Evolutionary conservation across 1,140 invertebrate genomes (phyloP), one percentile per base, ranked within the genome.

Genomic region (Pararge aegeria): DNA sequence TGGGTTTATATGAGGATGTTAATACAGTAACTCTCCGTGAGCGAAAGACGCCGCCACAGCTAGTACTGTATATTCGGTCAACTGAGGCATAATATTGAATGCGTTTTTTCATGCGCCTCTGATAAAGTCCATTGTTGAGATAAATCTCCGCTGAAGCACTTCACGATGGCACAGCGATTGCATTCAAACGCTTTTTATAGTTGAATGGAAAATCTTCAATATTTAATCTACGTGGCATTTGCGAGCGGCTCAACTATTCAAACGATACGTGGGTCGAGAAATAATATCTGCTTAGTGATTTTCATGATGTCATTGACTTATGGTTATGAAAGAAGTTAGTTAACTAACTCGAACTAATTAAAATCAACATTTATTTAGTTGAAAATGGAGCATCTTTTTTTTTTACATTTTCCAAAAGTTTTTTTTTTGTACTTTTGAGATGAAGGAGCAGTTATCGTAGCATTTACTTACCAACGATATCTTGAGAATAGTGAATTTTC

Each of bases 71-170:
- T 34, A 12, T 1, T 34, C 10, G 30, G 2, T n/a, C 10, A 12
- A 1, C 30, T 34, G 30, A 12, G 38, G 38, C 5, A 42, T 42
- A 42, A 42, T 42, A 42, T 42, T 16, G 38, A 16, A 18, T 42
- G 34, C 34, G 34, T 42, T 42, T 42, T 42, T 42, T 16, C 38
- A 16, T 18, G 38, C 38, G 38, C 38, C 13, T 42, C 38, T 16
- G 38, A 42, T 42, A 42, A 34, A 42, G 38, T 42, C 38, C 38
- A 42, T 42, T 42, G 38, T 42, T 42, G 38, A 15, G 38, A 42
- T 42, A 42, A 42, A 42, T 42, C 38, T 42, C 38, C 13, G 13
- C 0, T 6, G 38, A 42, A 42, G 16, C 38, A 9, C 30, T 12
- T 2, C 12, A n/a, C 30, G 24, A 24, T 4, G 30, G 30, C 30